These are phyloP conservation scores for Drosophila ustulata DNA, from an alignment of 2,888 invertebrate genomes.

Conservation along the genomic window DNA sequence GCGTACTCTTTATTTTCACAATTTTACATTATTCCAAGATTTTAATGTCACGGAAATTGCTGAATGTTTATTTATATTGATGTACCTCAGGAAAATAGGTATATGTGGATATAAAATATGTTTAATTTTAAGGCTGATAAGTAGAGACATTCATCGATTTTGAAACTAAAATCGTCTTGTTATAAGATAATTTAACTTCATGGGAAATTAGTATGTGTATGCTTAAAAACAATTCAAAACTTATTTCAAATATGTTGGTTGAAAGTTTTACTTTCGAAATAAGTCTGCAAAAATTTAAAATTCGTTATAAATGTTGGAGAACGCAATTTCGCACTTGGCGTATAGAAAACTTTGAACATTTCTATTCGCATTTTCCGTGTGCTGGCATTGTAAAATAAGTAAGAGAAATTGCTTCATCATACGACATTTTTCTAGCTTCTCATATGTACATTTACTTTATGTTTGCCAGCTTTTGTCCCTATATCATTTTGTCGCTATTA, in stretches of 20 bases:
- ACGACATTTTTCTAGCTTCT: slow-evolving; percentile 54
- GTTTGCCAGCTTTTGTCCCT: slow-evolving; percentile 40
- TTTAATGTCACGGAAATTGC: background rate
- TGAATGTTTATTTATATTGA: too few relatives aligned
- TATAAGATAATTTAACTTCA: too few relatives aligned
- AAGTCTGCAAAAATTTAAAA: background rate
- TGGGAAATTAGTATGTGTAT: too few relatives aligned
- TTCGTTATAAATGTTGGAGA: background rate
- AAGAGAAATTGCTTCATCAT: slow-evolving; percentile 73
- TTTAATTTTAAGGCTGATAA: too few relatives aligned
- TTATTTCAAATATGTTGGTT: too few relatives aligned
- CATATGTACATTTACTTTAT: slow-evolving; percentile 53
- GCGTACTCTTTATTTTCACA: background rate
- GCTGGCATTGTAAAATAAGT: slow-evolving; percentile 51
- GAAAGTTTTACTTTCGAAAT: background rate
- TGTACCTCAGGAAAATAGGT: too few relatives aligned
- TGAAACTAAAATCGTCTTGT: too few relatives aligned
- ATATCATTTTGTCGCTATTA: slow-evolving; percentile 58
- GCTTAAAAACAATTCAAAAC: too few relatives aligned
- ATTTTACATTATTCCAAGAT: background rate
- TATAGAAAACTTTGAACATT: slow-evolving; percentile 10
- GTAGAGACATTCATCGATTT: too few relatives aligned
- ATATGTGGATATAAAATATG: too few relatives aligned
- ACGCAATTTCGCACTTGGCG: slow-evolving; percentile 22
- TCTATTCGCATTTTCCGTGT: slow-evolving; percentile 30